phyloP scores from a whole-genome alignment of 2,113 vertebrate species.

The Tinamus guttatus region DNA sequence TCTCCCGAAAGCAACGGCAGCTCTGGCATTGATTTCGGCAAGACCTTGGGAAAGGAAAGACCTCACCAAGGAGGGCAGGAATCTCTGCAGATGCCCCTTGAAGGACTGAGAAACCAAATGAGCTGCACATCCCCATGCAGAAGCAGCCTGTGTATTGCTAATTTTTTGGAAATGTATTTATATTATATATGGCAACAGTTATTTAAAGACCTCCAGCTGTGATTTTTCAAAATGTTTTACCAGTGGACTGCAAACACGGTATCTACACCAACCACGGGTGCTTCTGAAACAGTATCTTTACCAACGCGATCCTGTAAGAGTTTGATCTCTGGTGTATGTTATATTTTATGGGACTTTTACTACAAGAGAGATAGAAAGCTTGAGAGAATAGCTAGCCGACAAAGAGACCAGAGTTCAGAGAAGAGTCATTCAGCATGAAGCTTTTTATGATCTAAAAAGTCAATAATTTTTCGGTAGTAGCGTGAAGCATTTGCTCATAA shows the following conservation, averaged over 20 bases:
- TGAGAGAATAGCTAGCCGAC: not conserved
- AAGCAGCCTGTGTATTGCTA: not conserved
- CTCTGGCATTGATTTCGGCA: not conserved
- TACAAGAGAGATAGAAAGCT: not conserved
- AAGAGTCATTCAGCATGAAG: not conserved
- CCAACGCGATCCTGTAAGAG: not conserved
- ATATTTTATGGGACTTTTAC: not conserved
- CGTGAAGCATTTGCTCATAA: not conserved
- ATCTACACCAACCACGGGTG: not conserved
- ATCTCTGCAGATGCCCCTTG: not conserved
- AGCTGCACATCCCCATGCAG: fast-evolving
- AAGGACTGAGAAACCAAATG: not conserved
- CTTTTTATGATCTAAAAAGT: not conserved
- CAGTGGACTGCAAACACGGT: not conserved
- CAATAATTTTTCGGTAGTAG: not conserved
- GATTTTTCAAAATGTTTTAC: not conserved
- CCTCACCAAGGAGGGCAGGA: not conserved
- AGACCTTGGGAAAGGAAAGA: not conserved
- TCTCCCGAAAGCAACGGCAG: fast-evolving
- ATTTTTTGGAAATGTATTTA: not conserved
- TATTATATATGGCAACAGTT: not conserved
- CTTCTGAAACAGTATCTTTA: not conserved
- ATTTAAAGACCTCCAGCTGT: not conserved
- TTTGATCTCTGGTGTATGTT: not conserved
- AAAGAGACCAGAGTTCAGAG: not conserved